Conservation (phyloP, 2,797 vertebrate genomes). For the Tapirus indicus region DNA sequence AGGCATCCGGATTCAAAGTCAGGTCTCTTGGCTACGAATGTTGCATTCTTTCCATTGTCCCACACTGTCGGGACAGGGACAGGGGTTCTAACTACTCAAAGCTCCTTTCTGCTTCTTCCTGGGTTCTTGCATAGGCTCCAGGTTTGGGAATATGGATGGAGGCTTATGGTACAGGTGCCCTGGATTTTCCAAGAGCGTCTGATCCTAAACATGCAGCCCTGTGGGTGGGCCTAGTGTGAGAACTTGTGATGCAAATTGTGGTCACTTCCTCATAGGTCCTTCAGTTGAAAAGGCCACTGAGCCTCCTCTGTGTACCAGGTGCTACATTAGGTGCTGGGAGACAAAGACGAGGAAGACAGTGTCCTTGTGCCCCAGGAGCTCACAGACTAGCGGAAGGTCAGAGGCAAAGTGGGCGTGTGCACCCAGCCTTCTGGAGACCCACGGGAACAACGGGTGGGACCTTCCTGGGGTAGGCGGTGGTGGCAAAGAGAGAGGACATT, state of each 20-base stretch:
- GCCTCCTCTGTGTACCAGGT: background rate
- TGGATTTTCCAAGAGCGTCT: background rate
- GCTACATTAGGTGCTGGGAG: background rate
- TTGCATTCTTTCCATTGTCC: background rate
- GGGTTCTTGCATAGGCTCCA: background rate
- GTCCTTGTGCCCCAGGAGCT: background rate
- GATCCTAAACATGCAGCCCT: background rate
- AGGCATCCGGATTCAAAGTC: fast-evolving
- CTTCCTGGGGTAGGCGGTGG: background rate
- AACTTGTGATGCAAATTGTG: fast-evolving
- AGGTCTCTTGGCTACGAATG: no score
- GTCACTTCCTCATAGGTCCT: background rate
- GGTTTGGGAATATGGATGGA: background rate
- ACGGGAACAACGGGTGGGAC: fast-evolving
- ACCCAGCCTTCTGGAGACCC: background rate
- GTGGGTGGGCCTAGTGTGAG: background rate
- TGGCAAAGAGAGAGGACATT: background rate
- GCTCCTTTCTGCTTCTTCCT: background rate
- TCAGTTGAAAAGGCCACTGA: fast-evolving
- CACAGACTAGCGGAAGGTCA: background rate
- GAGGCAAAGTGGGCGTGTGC: fast-evolving
- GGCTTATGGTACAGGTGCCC: background rate
- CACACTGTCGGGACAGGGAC: fast-evolving
- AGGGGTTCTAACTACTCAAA: background rate
- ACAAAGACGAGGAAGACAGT: background rate